phyloP scores from a whole-genome alignment of 2,113 vertebrate genomes.

The Solea senegalensis region DNA sequence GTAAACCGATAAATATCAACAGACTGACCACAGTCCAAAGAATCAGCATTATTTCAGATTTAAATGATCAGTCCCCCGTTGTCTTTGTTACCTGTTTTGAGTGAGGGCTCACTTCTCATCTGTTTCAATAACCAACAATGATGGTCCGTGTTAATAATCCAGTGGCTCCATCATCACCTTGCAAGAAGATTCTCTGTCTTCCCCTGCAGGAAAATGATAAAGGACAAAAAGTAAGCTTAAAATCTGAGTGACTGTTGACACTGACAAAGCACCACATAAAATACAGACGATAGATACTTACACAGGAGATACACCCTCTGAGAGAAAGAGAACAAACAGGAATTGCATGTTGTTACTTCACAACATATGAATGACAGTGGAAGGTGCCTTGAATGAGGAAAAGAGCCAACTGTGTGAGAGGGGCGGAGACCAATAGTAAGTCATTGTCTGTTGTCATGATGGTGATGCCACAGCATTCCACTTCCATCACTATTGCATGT shows the following conservation, averaged over 20 bases:
- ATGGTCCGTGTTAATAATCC: not conserved
- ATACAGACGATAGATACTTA: not conserved
- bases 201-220: not conserved
- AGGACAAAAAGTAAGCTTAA: no score
- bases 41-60: not conserved
- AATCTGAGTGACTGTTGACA: no score
- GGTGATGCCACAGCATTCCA: no score
- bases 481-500: no score
- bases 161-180: not conserved
- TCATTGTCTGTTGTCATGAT: no score
- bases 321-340: conserved; percentile 8
- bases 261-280: not conserved
- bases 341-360: not conserved
- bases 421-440: no score
- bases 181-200: not conserved
- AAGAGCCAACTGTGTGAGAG: no score
- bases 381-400: no score
- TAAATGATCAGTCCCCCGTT: not conserved
- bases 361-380: not conserved
- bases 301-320: conserved; percentile 1
- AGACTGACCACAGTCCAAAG: not conserved
- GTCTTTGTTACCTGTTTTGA: conserved; percentile 42
- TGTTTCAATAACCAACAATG: not conserved
- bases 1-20: not conserved
- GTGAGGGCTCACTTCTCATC: not conserved